phyloP scores from a whole-genome alignment of 2,888 invertebrate genomes.

The Heliconius charithonia region DNA sequence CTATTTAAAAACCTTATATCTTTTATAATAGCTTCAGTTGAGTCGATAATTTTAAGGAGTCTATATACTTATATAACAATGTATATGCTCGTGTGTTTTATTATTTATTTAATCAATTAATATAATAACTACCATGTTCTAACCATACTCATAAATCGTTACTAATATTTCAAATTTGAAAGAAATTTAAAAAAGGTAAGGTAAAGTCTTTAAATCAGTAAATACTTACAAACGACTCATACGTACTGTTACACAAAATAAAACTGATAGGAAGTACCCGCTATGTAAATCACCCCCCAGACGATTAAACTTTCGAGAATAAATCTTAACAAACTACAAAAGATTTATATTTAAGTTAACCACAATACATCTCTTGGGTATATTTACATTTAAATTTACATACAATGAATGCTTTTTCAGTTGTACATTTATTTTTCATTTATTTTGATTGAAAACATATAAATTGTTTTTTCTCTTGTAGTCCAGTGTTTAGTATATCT shows the following conservation, averaged over 20 bases:
- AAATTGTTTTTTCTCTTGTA: no score
- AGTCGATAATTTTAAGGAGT: no score
- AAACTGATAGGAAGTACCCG: constrained; percentile 15
- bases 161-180: no score
- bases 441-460: neutral
- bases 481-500: no score
- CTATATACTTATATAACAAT: no score
- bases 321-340: constrained; percentile 20
- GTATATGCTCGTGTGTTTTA: no score
- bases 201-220: neutral
- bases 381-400: neutral
- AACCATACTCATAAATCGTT: no score
- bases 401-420: neutral
- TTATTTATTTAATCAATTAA: no score
- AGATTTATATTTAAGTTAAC: constrained; percentile 18
- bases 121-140: no score
- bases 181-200: no score
- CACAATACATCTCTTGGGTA: neutral
- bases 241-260: constrained; percentile 3
- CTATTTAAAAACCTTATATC: no score
- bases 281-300: constrained; percentile 18
- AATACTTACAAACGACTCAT: neutral
- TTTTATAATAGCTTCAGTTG: no score
- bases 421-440: neutral
- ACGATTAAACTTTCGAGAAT: constrained; percentile 16